Base-by-base conservation (phyloP, 2,113 vertebrate genomes). In the Boulengeromyrus knoepffleri region DNA sequence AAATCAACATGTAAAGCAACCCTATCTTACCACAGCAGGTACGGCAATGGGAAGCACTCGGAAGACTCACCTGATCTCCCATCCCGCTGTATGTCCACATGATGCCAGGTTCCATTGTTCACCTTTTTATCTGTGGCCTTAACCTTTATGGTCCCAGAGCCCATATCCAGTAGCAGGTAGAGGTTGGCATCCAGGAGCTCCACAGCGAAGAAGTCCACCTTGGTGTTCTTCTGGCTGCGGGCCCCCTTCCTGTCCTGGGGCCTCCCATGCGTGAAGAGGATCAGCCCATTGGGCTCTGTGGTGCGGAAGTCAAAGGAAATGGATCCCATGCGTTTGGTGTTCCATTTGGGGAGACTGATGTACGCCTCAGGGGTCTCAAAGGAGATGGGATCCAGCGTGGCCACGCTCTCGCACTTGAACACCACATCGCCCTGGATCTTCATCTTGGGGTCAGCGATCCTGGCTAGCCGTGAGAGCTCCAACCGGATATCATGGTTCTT, bases 401-500 rank as follows among this genome's bases (percentile, higher is more conserved):
- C 97, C 42, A 99, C 98, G 19, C 99, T 98, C 94, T 99, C 98
- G 46, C 98, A 99, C 89, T 98, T 95, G 27, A 99, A 99, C 70
- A 97, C 98, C 90, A 99, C 97, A 12, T 99, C 98, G 0, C 98
- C 98, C 0, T 99, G 98, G 91, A 99, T 97, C 94, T 99, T 99
- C 98, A 99, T 99, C 91, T 99, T 99, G 85, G 97, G 98, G 94
- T 99, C 98, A 52, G 97, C 97, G 13, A 99, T 99, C 89, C 97
- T 96, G 89, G 98, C 98, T 91, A 99, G 95, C 87, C 98, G 98
- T 92, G 98, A 99, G 88, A 99, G 95, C 93, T 99, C 98, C 92
- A 99, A 94, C 84, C 98, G 96, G 93, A 99, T 99, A 88, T 99
- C 98, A 0, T 99, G 99, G 97, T 99, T 99, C 94, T 99, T 99